These are phyloP conservation scores for Adelges cooleyi DNA, from an alignment of 1,140 invertebrate genomes.

Conservation along the genomic window DNA sequence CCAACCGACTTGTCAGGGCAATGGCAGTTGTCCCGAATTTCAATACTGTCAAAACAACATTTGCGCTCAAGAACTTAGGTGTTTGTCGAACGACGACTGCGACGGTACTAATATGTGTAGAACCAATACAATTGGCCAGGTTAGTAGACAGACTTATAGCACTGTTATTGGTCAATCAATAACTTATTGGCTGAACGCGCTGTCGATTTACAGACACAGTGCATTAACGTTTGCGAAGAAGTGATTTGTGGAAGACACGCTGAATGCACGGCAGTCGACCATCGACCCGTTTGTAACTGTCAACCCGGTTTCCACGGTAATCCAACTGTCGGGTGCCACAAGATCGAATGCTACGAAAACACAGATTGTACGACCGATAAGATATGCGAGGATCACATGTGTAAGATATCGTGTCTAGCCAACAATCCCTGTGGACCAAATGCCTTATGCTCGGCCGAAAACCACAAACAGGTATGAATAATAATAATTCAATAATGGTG, in stretches of 20 bases:
- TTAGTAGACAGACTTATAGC: slow-evolving; percentile 27
- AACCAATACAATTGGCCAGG: slow-evolving; percentile 51
- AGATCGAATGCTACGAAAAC: slow-evolving; percentile 65
- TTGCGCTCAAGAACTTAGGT: slow-evolving; percentile 66
- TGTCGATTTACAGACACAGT: slow-evolving; percentile 37
- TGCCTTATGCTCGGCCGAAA: slow-evolving; percentile 66
- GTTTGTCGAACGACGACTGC: slow-evolving; percentile 57
- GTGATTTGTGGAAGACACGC: slow-evolving; percentile 45
- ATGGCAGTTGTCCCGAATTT: slow-evolving; percentile 64
- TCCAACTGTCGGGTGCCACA: slow-evolving; percentile 57
- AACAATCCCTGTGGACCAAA: slow-evolving; percentile 70
- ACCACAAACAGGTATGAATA: slow-evolving; percentile 59
- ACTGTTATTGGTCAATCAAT: neutral
- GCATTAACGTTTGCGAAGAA: slow-evolving; percentile 64
- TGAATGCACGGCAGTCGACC: slow-evolving; percentile 58
- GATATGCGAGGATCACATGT: slow-evolving; percentile 66
- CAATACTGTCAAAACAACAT: slow-evolving; percentile 72
- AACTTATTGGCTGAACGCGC: too few relatives aligned
- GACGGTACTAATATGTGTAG: slow-evolving; percentile 53
- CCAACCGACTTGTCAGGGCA: slow-evolving; percentile 62
- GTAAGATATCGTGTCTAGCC: slow-evolving; percentile 68
- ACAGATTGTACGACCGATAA: slow-evolving; percentile 66
- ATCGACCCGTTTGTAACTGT: slow-evolving; percentile 64
- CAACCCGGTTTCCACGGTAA: slow-evolving; percentile 62
- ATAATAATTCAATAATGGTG: neutral